A percentile compares a stretch with the other conserved stretches of the same genome.
Evolutionary conservation across 1,140 invertebrate species (phyloP).

Genomic region (Ostrea denselamellosa): DNA sequence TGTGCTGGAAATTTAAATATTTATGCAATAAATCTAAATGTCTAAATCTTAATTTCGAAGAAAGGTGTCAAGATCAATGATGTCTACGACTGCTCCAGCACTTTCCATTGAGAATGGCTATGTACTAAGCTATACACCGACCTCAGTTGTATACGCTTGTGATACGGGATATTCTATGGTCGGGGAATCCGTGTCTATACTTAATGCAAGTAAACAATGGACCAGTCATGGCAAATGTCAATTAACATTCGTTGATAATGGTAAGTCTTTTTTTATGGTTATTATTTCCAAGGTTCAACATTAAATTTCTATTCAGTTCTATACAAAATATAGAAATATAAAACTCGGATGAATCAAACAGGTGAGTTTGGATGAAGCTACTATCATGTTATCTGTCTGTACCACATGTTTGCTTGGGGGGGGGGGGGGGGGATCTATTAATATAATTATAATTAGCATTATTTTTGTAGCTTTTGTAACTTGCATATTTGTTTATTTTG

Average conservation of each 20-base stretch:
- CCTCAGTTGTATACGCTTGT: not conserved
- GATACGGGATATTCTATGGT: not conserved
- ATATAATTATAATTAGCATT: too few relatives aligned
- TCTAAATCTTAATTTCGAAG: not conserved
- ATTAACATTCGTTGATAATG: constrained; percentile 8
- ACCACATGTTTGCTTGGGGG: too few relatives aligned
- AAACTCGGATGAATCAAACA: too few relatives aligned
- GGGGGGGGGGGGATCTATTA: too few relatives aligned
- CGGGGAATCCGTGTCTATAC: not conserved
- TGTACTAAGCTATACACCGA: not conserved
- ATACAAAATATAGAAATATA: too few relatives aligned
- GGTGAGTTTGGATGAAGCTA: too few relatives aligned
- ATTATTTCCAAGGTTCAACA: too few relatives aligned
- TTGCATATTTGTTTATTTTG: too few relatives aligned
- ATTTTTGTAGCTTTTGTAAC: too few relatives aligned
- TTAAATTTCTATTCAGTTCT: too few relatives aligned
- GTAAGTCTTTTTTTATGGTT: not conserved
- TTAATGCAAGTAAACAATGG: not conserved
- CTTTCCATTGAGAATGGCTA: not conserved
- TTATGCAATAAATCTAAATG: not conserved
- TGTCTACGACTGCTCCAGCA: not conserved
- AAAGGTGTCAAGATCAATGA: not conserved
- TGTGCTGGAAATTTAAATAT: not conserved
- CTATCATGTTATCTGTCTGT: too few relatives aligned
- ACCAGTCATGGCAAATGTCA: not conserved